Base-by-base conservation (phyloP, 2,113 vertebrate genomes). In the Talpa occidentalis region DNA sequence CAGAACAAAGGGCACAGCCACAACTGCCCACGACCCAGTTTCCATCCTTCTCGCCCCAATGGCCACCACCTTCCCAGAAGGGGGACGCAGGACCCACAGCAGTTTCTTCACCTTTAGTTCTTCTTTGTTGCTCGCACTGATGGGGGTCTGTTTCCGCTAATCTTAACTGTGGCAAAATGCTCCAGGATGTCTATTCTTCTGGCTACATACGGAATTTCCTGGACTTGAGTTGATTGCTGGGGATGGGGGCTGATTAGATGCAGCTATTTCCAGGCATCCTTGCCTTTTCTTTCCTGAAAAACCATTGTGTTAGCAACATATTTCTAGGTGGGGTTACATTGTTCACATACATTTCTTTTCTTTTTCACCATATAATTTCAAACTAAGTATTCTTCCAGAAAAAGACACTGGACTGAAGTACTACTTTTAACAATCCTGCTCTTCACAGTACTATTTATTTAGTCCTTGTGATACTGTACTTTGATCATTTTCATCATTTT, bases 101-200 rank as follows among this genome's bases (percentile, higher is more conserved):
- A 54, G 16, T 90, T 89, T 70, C 80, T 94, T 73, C 94, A 86
- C 76, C 83, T 93, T 92, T 62, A 32, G 88, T 74, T 84, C 78
- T 92, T 92, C 88, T 97, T 96, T 97, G 97, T 96, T 94, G 40
- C 15, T 62, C 94, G 90, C 28, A 22, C 37, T n/a, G 76, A 79
- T 82, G 89, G 94, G 96, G 94, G 92, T 87, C 95, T 96, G 95
- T 96, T 97, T 97, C 97, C 97, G 96, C 78, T 94, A 73, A 93
- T 95, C 93, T 95, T 56, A 92, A 94, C 84, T 84, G 90, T 64
- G 76, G 96, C 95, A 94, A 96, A 97, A 91, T 84, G 92, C 96
- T 93, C 87, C 97, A 96, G 96, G 97, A 96, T 96, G 97, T 97
- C 97, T 95, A 97, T 97, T 97, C 96, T 97, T 96, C 81, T 94